A percentile compares a stretch with the other conserved stretches of the same genome.
These are phyloP conservation scores for Aurelia sp. DNA, from an alignment of 30 jellyfish, hydroid and myxozoan genomes.

Conservation along the genomic window DNA sequence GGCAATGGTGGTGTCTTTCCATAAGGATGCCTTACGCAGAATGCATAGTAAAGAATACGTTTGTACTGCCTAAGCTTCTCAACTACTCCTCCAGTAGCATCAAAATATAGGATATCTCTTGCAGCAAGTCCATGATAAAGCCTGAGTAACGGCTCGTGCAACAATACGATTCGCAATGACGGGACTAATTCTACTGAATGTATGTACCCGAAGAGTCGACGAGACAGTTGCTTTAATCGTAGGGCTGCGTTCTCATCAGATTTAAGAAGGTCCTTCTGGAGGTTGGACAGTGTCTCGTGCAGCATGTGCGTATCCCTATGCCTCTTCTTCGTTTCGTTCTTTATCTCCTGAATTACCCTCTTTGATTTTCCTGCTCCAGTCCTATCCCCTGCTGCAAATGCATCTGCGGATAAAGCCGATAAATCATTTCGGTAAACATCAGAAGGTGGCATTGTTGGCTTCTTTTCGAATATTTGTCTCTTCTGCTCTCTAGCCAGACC, in stretches of 20 bases:
- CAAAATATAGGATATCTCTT: slow-evolving; percentile 5
- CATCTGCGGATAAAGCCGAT: too few species aligned
- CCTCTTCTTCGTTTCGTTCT: neutral
- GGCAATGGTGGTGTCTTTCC: slow-evolving; percentile 7
- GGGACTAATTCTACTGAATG: too few species aligned
- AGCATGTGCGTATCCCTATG: neutral
- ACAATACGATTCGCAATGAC: neutral
- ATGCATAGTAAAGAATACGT: slow-evolving; percentile 5
- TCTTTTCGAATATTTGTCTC: too few species aligned
- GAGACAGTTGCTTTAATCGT: too few species aligned
- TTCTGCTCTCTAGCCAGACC: too few species aligned
- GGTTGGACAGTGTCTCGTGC: too few species aligned
- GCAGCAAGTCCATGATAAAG: neutral
- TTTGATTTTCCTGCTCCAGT: neutral
- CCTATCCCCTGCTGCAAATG: neutral
- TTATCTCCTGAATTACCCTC: neutral
- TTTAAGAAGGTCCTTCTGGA: too few species aligned
- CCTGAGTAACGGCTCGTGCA: neutral
- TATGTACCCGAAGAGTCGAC: too few species aligned
- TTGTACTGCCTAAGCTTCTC: neutral
- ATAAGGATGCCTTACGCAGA: slow-evolving; percentile 7
- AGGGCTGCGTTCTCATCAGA: too few species aligned
- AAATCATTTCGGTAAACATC: too few species aligned
- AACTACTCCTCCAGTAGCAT: slow-evolving; percentile 16
- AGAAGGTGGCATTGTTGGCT: too few species aligned